Evolutionary conservation across 2,888 invertebrate genomes (phyloP).

Genomic region (Camptogramma bilineatum): DNA sequence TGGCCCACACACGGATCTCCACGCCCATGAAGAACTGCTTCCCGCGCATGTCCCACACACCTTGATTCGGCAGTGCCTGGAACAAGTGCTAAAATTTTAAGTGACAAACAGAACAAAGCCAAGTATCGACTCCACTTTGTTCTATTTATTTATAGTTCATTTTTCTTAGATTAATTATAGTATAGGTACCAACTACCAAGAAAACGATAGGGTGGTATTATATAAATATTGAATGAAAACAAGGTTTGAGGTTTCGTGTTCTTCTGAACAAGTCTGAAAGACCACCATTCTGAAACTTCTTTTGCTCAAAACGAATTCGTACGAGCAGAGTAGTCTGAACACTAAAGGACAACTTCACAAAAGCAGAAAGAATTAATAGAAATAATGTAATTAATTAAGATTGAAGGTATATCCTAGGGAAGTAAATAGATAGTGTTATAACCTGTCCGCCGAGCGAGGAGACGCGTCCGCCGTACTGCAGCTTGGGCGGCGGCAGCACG

Average conservation of each 20-base stretch:
- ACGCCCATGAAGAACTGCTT: conserved; percentile 99
- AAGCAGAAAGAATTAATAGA: not conserved
- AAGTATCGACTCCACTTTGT: conserved; percentile 28
- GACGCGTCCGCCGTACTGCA: conserved; percentile 99
- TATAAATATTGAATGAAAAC: too few relatives aligned
- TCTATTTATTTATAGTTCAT: conserved; percentile 29
- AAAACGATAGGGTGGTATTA: too few relatives aligned
- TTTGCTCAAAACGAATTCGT: too few relatives aligned
- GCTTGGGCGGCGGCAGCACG: conserved; percentile 98
- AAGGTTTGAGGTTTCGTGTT: too few relatives aligned
- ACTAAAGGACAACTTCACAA: not conserved
- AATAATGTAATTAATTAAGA: not conserved
- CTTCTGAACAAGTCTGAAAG: too few relatives aligned
- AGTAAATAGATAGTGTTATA: conserved; percentile 49
- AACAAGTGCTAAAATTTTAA: conserved; percentile 38
- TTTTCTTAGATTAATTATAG: not conserved
- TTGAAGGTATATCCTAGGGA: not conserved
- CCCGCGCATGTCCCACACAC: conserved; percentile 99
- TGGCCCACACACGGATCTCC: conserved; percentile 99
- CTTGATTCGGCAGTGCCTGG: conserved; percentile 97
- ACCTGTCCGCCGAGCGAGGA: conserved; percentile 95
- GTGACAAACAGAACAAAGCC: conserved; percentile 35
- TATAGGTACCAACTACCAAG: too few relatives aligned
- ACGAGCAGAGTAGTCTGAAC: not conserved
- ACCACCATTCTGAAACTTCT: too few relatives aligned